Evolutionary conservation across 1,140 invertebrate species (phyloP).

Genomic region (Rhopalosiphum padi): DNA sequence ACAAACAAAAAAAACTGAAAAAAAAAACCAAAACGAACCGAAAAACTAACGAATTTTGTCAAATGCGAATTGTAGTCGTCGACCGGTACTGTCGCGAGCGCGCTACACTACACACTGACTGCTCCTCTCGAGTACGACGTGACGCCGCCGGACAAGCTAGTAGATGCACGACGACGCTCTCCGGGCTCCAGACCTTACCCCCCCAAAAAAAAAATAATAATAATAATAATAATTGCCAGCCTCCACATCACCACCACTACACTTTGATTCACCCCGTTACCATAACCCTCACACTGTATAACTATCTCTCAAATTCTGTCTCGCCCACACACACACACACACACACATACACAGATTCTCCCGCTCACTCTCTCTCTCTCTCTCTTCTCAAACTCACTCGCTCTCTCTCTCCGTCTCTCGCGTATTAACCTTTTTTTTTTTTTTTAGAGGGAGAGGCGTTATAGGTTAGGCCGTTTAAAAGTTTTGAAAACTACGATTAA

Average conservation of each 20-base stretch:
- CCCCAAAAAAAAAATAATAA: slow-evolving; percentile 35
- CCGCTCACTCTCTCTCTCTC: too few relatives aligned
- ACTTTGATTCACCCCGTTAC: neutral
- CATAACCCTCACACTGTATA: neutral
- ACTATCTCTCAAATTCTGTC: neutral
- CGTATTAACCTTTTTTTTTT: neutral
- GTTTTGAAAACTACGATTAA: neutral
- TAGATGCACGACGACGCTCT: slow-evolving; percentile 44
- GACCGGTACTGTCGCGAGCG: slow-evolving; percentile 47
- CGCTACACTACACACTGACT: slow-evolving; percentile 57
- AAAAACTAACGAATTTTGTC: neutral
- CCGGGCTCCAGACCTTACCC: slow-evolving; percentile 21
- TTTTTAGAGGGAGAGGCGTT: neutral
- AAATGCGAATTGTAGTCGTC: slow-evolving; percentile 7
- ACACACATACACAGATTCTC: neutral
- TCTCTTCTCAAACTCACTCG: too few relatives aligned
- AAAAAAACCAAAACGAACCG: neutral
- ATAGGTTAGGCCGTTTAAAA: slow-evolving; percentile 9
- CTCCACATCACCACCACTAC: neutral
- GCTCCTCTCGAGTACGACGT: slow-evolving; percentile 30
- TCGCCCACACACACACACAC: neutral
- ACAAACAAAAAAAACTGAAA: neutral
- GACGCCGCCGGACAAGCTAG: slow-evolving; percentile 28
- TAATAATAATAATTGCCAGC: neutral
- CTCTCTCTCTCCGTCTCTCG: neutral